Conservation (phyloP, 1,140 invertebrate species). For the Neodiprion virginianus region DNA sequence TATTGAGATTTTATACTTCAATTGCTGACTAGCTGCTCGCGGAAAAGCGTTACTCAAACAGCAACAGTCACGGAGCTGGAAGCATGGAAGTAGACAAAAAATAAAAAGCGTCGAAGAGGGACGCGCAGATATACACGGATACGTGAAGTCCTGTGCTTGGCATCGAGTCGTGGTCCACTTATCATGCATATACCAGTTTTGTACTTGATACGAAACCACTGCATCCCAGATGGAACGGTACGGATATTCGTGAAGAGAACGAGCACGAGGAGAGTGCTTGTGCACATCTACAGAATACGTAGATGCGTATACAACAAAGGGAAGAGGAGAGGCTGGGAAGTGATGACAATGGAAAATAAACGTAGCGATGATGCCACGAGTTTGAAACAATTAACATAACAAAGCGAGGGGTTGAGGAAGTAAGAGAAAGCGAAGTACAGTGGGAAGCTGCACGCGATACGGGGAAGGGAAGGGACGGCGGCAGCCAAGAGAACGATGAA, state of each 20-base stretch:
- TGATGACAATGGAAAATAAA: constrained; percentile 54
- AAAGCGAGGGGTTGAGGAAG: constrained; percentile 42
- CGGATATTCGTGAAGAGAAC: background rate
- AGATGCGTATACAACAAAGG: background rate
- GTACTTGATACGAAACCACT: background rate
- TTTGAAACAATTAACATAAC: constrained; percentile 60
- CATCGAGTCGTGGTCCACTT: background rate
- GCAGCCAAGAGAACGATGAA: constrained; percentile 1
- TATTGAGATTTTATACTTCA: constrained; percentile 52
- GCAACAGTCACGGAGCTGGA: background rate
- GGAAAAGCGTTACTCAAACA: constrained; percentile 44
- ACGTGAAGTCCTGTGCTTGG: background rate
- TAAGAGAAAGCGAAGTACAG: constrained; percentile 13
- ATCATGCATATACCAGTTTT: constrained; percentile 1
- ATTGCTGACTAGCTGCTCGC: constrained; percentile 38
- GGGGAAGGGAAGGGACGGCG: background rate
- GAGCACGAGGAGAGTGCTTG: background rate
- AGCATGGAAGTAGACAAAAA: background rate
- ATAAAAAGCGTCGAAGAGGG: background rate
- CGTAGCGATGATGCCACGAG: constrained; percentile 52
- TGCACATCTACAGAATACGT: background rate
- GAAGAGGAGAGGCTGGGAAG: background rate
- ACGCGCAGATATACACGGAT: background rate
- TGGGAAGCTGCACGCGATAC: background rate
- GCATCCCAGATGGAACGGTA: background rate